Evolutionary conservation across 2,797 vertebrate species (phyloP).

Genomic region (Eleutherodactylus coqui): DNA sequence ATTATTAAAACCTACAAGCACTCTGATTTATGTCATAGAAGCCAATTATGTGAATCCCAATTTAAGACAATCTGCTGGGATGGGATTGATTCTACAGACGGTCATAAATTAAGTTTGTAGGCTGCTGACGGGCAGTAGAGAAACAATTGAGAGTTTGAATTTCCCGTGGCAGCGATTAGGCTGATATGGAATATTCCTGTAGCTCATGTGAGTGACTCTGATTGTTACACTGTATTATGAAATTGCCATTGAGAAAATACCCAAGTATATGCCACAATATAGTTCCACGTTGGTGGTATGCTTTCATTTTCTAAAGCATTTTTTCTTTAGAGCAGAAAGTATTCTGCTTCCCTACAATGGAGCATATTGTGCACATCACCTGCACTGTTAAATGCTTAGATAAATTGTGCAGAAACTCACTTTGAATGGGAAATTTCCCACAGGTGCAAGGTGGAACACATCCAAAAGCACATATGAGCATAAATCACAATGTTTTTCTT

Average conservation of each 20-base stretch:
- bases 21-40: neutral
- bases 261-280: neutral
- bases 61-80: neutral
- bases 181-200: neutral
- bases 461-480: slow-evolving; percentile 47
- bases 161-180: neutral
- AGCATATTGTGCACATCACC: slow-evolving; percentile 28
- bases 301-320: neutral
- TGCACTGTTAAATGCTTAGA: slow-evolving; percentile 50
- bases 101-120: neutral
- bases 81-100: neutral
- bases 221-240: neutral
- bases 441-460: slow-evolving; percentile 44
- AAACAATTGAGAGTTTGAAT: neutral
- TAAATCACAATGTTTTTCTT: slow-evolving; percentile 60
- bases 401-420: slow-evolving; percentile 45
- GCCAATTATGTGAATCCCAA: neutral
- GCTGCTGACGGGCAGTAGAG: neutral
- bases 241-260: neutral
- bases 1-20: neutral
- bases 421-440: slow-evolving; percentile 54
- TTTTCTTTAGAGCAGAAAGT: neutral
- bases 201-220: neutral
- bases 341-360: slow-evolving; percentile 23
- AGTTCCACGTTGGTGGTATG: neutral